Evolutionary conservation across 2,888 invertebrate genomes (phyloP).

Genomic region (Andrena trimmerana): DNA sequence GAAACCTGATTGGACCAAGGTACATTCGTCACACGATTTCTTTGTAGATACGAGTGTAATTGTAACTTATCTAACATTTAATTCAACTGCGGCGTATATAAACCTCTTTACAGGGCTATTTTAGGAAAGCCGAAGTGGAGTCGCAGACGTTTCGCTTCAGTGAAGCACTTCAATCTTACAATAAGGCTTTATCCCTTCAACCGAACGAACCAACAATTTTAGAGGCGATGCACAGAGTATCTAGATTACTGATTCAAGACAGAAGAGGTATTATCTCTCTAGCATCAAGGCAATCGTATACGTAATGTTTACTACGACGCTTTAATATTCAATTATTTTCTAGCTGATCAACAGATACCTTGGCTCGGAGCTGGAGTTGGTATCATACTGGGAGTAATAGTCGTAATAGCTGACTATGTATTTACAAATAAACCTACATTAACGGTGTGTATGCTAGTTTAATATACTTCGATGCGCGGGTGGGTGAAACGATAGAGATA

Average conservation of each 20-base stretch:
- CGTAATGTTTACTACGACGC: background rate
- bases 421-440: conserved; percentile 89
- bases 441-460: conserved; percentile 86
- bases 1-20: conserved; percentile 93
- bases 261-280: conserved; percentile 86
- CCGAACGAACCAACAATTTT: conserved; percentile 89
- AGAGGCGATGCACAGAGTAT: conserved; percentile 88
- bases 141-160: conserved; percentile 89
- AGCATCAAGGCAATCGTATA: background rate
- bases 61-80: background rate
- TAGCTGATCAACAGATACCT: conserved; percentile 90
- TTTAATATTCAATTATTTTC: conserved; percentile 74
- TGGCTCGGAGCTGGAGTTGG: conserved; percentile 92
- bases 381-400: conserved; percentile 89
- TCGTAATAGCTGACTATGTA: conserved; percentile 90
- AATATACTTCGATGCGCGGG: conserved; percentile 15
- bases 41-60: background rate
- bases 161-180: conserved; percentile 90
- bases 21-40: conserved; percentile 74
- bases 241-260: conserved; percentile 88
- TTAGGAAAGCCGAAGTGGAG: conserved; percentile 90
- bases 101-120: conserved; percentile 88
- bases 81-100: background rate
- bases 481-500: conserved; percentile 6
- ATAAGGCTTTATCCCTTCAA: conserved; percentile 89